Percentiles rank a stretch among this genome's conserved stretches.
Conservation (phyloP, 2,113 vertebrate genomes). For the Cyanocitta stelleri region DNA sequence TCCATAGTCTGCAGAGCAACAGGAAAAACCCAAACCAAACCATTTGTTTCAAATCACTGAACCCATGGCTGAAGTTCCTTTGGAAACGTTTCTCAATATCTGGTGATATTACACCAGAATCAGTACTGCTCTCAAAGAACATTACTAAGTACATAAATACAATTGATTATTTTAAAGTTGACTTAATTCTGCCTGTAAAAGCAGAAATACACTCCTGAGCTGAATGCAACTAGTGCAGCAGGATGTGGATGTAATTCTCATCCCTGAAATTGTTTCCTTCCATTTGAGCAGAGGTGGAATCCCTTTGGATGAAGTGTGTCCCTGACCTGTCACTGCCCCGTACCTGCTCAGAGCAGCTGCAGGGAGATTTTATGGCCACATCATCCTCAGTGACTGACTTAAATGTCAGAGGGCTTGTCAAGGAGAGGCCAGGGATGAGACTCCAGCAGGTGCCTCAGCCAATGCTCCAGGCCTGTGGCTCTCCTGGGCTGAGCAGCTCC, state of each 20-base stretch:
- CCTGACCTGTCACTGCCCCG: background rate
- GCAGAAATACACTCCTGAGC: background rate
- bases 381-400: background rate
- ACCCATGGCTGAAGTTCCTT: background rate
- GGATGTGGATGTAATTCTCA: background rate
- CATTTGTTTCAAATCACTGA: background rate
- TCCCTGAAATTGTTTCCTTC: background rate
- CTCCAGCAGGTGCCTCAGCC: background rate
- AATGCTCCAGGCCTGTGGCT: background rate
- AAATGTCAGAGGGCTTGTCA: background rate
- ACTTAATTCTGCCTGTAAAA: background rate
- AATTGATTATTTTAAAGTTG: background rate
- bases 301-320: background rate
- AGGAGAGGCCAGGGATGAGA: background rate
- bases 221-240: background rate
- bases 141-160: background rate
- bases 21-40: background rate
- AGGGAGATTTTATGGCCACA: background rate
- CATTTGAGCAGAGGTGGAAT: background rate
- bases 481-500: background rate
- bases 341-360: background rate
- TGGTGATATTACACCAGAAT: background rate
- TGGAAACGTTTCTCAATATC: background rate
- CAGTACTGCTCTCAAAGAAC: background rate
- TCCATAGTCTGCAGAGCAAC: slow-evolving; percentile 70